phyloP scores from a whole-genome alignment of 1,140 invertebrate species.

The Sesamia nonagrioides region DNA sequence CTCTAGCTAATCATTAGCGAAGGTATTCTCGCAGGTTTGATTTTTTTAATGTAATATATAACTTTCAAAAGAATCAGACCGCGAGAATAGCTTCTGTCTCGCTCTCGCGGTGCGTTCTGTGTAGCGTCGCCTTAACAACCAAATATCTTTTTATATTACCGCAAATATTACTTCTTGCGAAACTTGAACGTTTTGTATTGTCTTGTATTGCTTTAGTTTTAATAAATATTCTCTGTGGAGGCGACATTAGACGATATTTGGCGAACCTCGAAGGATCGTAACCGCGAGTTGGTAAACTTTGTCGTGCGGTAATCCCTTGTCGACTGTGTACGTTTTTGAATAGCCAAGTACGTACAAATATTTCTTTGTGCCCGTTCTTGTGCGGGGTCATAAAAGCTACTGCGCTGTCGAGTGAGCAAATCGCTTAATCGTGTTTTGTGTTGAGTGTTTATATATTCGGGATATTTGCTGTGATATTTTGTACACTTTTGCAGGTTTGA shows the following conservation, averaged over 20 bases:
- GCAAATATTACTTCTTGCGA: conserved; percentile 30
- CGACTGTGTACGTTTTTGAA: conserved; percentile 43
- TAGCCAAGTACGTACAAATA: conserved; percentile 37
- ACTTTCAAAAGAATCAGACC: no score
- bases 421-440: conserved; percentile 18
- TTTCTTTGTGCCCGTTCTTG: conserved; percentile 37
- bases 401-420: conserved; percentile 15
- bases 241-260: conserved; percentile 45
- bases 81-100: not conserved
- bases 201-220: conserved; percentile 46
- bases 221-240: conserved; percentile 44
- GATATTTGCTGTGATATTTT: not conserved
- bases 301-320: conserved; percentile 47
- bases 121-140: not conserved
- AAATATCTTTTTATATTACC: conserved; percentile 40
- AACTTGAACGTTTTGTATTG: conserved; percentile 33
- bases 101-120: not conserved
- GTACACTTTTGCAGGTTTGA: not conserved
- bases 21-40: no score
- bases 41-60: no score
- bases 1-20: no score
- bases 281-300: conserved; percentile 49
- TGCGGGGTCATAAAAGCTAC: conserved; percentile 25
- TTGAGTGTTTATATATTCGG: conserved; percentile 8
- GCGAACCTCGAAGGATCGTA: conserved; percentile 32